phyloP scores from a whole-genome alignment of 2,888 invertebrate species.

The Criorhina ranunculi region DNA sequence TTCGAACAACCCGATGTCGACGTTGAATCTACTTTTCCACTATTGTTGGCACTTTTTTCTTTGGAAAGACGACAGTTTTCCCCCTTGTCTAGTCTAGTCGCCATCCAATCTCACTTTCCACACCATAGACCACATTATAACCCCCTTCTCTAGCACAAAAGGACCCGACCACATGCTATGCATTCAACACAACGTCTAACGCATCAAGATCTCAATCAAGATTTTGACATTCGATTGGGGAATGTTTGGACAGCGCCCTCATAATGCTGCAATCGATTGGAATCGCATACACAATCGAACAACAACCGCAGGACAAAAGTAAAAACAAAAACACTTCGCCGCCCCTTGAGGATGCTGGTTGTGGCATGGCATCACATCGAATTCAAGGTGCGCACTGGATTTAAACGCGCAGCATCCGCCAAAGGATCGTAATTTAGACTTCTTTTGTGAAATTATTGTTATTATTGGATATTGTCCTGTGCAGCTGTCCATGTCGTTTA shows the following conservation, averaged over 20 bases:
- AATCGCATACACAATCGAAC: slow-evolving; percentile 50
- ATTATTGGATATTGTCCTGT: slow-evolving; percentile 45
- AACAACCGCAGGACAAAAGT: slow-evolving; percentile 36
- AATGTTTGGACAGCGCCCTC: slow-evolving; percentile 70
- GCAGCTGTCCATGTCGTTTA: slow-evolving; percentile 69
- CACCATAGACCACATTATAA: not conserved
- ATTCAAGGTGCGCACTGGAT: slow-evolving; percentile 63
- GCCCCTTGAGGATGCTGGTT: slow-evolving; percentile 65
- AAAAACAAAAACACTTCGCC: slow-evolving; percentile 3
- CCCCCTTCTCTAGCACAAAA: slow-evolving; percentile 15
- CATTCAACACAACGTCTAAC: slow-evolving; percentile 11
- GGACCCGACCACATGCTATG: slow-evolving; percentile 34
- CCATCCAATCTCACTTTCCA: not conserved
- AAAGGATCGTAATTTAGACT: slow-evolving; percentile 69
- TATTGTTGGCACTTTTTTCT: no score
- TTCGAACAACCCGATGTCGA: no score
- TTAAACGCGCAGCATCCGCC: slow-evolving; percentile 32
- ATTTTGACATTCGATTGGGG: slow-evolving; percentile 54
- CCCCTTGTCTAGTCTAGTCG: no score
- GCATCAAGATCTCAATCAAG: slow-evolving; percentile 57
- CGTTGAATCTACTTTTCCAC: no score
- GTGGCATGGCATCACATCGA: slow-evolving; percentile 3
- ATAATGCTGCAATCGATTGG: slow-evolving; percentile 66
- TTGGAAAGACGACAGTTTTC: no score
- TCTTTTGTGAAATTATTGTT: slow-evolving; percentile 56